A percentile compares a stretch with the other conserved stretches of the same genome.
phyloP scores from a whole-genome alignment of 2,113 vertebrate genomes.

The Camelus dromedarius region DNA sequence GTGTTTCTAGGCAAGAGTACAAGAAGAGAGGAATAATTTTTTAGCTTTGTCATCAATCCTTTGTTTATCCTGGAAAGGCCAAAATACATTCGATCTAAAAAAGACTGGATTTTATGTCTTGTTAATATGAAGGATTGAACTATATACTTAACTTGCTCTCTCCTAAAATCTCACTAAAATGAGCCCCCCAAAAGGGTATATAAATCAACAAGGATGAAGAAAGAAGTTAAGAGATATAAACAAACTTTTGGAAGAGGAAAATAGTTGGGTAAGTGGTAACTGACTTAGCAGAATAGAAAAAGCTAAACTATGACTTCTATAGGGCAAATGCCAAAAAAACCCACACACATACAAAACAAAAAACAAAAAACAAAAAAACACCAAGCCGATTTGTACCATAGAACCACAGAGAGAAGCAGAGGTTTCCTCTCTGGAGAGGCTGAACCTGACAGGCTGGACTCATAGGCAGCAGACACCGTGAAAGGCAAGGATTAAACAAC shows the following conservation, averaged over 20 bases:
- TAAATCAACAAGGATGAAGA: slow-evolving; percentile 44
- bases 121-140: neutral
- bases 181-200: neutral
- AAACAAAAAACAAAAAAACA: neutral
- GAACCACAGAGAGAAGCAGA: neutral
- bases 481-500: neutral
- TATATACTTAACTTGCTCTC: slow-evolving; percentile 42
- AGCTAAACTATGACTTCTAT: neutral
- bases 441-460: neutral
- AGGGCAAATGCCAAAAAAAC: neutral
- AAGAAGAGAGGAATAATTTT: slow-evolving; percentile 5
- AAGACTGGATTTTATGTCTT: neutral
- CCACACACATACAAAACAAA: too few species aligned
- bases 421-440: neutral
- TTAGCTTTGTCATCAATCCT: slow-evolving; percentile 37
- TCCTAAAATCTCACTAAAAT: slow-evolving; percentile 24
- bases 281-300: neutral
- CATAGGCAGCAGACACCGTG: neutral
- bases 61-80: slow-evolving; percentile 38
- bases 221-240: neutral
- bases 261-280: neutral
- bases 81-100: slow-evolving; percentile 42
- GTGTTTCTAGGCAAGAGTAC: slow-evolving; percentile 1
- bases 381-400: neutral
- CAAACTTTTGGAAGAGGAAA: slow-evolving; percentile 45